Conservation (phyloP, 2,113 vertebrate species). For the Macrotis lagotis region DNA sequence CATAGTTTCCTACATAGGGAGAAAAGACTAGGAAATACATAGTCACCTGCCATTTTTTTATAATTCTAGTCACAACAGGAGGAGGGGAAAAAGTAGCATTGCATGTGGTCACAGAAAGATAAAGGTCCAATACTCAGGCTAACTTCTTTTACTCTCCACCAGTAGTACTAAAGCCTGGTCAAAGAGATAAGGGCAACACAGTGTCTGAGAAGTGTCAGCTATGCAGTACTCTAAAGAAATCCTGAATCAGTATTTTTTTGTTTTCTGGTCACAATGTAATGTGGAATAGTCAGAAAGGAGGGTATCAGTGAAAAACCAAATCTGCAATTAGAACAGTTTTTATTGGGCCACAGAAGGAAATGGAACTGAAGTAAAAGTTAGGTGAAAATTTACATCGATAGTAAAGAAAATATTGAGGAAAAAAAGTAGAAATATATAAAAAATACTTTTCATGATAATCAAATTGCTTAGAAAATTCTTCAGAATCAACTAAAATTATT, state of each 20-base stretch:
- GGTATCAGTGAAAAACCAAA: background rate
- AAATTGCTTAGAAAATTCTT: background rate
- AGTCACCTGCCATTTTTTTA: background rate
- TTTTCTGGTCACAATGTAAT: background rate
- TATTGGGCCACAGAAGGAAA: background rate
- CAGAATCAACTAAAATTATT: background rate
- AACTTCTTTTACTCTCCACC: background rate
- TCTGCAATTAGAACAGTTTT: background rate
- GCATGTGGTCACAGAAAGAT: background rate
- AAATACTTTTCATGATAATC: rapidly evolving
- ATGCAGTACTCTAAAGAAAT: background rate
- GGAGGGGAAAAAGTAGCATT: background rate
- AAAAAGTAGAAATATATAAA: background rate
- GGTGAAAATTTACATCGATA: background rate
- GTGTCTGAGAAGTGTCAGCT: background rate
- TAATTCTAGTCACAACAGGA: background rate
- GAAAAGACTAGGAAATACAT: background rate
- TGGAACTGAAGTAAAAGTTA: background rate
- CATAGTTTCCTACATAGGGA: background rate
- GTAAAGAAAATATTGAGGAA: background rate
- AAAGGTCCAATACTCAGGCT: background rate
- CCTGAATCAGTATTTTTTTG: background rate
- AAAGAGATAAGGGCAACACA: background rate
- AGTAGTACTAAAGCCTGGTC: background rate
- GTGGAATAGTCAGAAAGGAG: background rate